Percentiles rank a stretch among this genome's conserved stretches.
Conservation (phyloP, 2,797 vertebrate genomes). For the Carduelis carduelis region DNA sequence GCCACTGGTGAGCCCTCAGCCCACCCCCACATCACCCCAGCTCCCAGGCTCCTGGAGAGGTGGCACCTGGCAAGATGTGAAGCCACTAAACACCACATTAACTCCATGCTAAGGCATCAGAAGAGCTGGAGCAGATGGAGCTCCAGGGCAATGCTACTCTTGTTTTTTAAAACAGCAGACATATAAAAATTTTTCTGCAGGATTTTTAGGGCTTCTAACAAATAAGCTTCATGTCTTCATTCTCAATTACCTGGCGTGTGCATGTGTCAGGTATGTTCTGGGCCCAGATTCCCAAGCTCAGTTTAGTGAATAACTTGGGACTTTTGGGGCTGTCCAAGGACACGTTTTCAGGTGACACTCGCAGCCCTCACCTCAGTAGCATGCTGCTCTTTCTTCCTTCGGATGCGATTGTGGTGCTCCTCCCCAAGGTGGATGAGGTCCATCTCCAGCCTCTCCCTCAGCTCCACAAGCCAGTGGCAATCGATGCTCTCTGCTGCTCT, state of each 20-base stretch:
- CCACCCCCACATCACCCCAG: not conserved
- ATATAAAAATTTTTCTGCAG: not conserved
- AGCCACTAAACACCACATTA: not conserved
- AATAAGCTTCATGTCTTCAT: not conserved
- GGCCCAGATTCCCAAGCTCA: not conserved
- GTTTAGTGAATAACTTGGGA: not conserved
- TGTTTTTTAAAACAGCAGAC: not conserved
- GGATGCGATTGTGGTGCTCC: slow-evolving; percentile 78
- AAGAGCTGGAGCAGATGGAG: not conserved
- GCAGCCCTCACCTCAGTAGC: slow-evolving; percentile 79
- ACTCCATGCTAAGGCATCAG: not conserved
- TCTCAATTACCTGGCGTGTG: not conserved
- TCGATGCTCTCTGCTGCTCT: slow-evolving; percentile 52
- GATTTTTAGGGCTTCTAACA: not conserved
- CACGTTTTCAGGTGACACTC: rapidly evolving
- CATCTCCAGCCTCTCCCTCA: slow-evolving; percentile 82
- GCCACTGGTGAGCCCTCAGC: not conserved
- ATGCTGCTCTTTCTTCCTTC: slow-evolving; percentile 88
- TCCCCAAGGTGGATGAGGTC: slow-evolving; percentile 81
- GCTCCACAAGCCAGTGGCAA: slow-evolving; percentile 68
- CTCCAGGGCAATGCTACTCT: not conserved
- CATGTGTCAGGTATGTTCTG: not conserved
- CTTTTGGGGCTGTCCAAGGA: not conserved
- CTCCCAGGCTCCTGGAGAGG: not conserved
- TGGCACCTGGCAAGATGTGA: not conserved